Evolutionary conservation across 2,113 vertebrate species (phyloP).

Genomic region (Guaruba guarouba): DNA sequence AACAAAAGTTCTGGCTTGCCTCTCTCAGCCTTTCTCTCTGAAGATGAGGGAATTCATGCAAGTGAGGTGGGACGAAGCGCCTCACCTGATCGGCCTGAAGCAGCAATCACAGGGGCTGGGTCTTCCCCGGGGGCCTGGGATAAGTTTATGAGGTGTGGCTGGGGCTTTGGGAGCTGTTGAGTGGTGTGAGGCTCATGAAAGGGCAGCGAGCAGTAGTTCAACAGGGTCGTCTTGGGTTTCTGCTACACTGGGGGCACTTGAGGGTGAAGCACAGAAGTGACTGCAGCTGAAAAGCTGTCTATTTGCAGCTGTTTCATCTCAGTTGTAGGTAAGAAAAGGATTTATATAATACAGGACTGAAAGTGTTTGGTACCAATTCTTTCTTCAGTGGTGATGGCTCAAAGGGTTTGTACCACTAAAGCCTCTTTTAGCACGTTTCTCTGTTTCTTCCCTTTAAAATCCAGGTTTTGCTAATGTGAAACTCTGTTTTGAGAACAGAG

Average conservation of each 20-base stretch:
- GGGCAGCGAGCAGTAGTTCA: background rate
- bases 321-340: background rate
- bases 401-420: background rate
- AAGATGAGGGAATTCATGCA: background rate
- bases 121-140: background rate
- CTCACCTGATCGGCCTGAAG: background rate
- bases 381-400: background rate
- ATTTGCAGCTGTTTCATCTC: conserved; percentile 11
- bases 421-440: background rate
- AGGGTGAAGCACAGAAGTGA: background rate
- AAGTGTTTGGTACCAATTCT: background rate
- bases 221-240: background rate
- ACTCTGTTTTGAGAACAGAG: conserved; percentile 28
- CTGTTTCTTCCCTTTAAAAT: background rate
- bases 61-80: background rate
- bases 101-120: background rate
- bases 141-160: background rate
- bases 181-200: background rate
- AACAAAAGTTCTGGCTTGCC: background rate
- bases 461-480: background rate
- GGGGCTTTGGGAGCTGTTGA: background rate
- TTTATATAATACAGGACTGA: background rate
- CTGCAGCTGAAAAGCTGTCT: background rate
- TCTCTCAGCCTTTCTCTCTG: background rate
- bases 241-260: background rate